Conservation (phyloP, 1,140 invertebrate species). For the Calycopis cecrops region DNA sequence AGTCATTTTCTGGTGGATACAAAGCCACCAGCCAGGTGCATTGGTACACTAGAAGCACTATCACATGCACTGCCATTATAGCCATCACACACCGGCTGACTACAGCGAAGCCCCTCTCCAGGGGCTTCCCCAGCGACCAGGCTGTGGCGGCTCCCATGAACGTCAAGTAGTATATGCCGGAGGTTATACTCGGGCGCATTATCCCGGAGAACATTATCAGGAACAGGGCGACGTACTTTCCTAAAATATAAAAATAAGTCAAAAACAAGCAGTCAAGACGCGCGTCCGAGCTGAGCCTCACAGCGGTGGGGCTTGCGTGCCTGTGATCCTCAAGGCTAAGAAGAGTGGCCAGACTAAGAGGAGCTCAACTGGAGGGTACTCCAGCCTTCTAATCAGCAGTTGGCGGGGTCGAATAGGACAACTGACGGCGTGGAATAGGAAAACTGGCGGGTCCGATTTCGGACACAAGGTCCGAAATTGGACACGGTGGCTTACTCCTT, state of each 20-base stretch:
- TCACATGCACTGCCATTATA: constrained; percentile 85
- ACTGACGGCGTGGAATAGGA: no score
- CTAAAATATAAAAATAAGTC: constrained; percentile 51
- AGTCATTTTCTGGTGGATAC: constrained; percentile 80
- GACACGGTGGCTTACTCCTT: no score
- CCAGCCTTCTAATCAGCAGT: no score
- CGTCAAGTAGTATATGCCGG: constrained; percentile 89
- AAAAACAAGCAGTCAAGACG: no score
- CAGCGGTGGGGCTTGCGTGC: no score
- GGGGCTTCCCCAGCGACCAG: constrained; percentile 89
- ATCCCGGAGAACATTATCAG: constrained; percentile 86
- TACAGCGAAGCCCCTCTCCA: constrained; percentile 83
- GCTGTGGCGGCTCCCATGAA: constrained; percentile 91
- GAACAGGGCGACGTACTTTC: constrained; percentile 82
- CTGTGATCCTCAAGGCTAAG: no score
- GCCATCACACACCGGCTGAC: constrained; percentile 83
- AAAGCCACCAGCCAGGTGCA: constrained; percentile 87
- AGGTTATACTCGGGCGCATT: constrained; percentile 85
- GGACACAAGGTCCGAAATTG: no score
- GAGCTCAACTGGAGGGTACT: no score
- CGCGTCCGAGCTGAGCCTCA: no score
- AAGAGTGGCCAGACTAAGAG: no score
- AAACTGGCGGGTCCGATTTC: no score
- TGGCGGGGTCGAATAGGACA: no score
- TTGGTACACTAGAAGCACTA: constrained; percentile 89